Evolutionary conservation across 2,113 vertebrate genomes (phyloP).

Genomic region (Brachionichthys hirsutus): DNA sequence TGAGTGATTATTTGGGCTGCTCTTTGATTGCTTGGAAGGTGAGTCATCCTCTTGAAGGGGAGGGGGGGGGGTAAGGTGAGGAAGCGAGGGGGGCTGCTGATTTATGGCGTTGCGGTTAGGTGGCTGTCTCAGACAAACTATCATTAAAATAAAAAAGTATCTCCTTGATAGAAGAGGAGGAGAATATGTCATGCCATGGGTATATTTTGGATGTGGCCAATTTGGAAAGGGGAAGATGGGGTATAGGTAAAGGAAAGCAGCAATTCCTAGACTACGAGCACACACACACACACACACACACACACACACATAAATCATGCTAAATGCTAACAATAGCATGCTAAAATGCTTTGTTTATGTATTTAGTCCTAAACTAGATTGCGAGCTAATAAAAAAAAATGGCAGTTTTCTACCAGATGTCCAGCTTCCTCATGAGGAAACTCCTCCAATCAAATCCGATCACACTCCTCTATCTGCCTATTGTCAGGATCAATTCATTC

Average conservation of each 20-base stretch:
- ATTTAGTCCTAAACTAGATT: too few relatives aligned
- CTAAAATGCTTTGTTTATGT: not conserved
- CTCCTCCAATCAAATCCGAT: constrained; percentile 11
- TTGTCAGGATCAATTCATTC: constrained; percentile 27
- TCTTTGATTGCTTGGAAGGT: constrained; percentile 90
- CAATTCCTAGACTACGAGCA: not conserved
- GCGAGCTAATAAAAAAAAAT: not conserved
- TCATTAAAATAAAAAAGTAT: constrained; percentile 95
- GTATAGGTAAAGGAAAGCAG: not conserved
- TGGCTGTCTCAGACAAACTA: constrained; percentile 85
- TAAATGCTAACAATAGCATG: not conserved
- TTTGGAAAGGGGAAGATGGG: constrained; percentile 30
- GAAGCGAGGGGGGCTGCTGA: constrained; percentile 78
- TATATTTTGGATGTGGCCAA: constrained; percentile 47
- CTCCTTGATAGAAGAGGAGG: constrained; percentile 70
- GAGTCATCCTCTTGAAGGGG: constrained; percentile 89
- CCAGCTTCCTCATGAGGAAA: constrained; percentile 10
- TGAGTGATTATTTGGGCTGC: constrained; percentile 84
- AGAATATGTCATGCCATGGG: constrained; percentile 63
- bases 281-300: not conserved
- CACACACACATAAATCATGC: not conserved
- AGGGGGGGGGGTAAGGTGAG: constrained; percentile 84
- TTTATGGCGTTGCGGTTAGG: constrained; percentile 90
- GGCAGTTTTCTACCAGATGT: too few relatives aligned
- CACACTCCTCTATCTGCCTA: constrained; percentile 15